phyloP scores from a whole-genome alignment of 2,113 vertebrate species.

The Noturus placidus region DNA sequence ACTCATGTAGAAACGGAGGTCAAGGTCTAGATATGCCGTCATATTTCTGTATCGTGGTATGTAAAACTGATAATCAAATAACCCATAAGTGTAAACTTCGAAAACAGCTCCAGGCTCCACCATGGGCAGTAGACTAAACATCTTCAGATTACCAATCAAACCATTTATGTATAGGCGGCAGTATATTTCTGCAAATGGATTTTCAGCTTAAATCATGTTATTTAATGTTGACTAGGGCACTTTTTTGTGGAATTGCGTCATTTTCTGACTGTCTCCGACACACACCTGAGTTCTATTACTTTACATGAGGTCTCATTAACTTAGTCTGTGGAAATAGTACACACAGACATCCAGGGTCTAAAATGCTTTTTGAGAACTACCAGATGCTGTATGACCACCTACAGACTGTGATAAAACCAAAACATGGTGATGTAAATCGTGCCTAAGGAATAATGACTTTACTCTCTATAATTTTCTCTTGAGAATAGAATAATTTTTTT shows the following conservation, averaged over 20 bases:
- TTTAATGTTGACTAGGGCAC: not conserved
- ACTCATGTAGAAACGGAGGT: not conserved
- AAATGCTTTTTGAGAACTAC: slow-evolving; percentile 44
- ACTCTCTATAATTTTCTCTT: not conserved
- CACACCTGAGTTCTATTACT: slow-evolving; percentile 49
- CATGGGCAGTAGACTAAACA: slow-evolving; percentile 23
- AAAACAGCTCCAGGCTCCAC: slow-evolving; percentile 4
- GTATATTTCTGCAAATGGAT: slow-evolving; percentile 21
- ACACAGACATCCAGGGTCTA: slow-evolving; percentile 30
- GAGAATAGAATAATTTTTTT: not conserved
- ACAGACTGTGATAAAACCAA: slow-evolving; percentile 13
- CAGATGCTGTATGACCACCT: slow-evolving; percentile 40
- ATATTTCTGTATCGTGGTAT: not conserved
- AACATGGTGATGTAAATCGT: not conserved
- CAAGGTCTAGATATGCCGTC: not conserved
- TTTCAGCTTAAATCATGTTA: slow-evolving; percentile 22
- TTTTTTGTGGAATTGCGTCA: slow-evolving; percentile 18
- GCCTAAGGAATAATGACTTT: not conserved
- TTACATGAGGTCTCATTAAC: slow-evolving; percentile 35
- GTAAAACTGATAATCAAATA: not conserved
- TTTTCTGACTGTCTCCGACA: slow-evolving; percentile 10
- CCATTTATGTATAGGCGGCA: not conserved
- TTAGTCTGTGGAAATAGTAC: slow-evolving; percentile 41
- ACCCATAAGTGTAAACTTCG: not conserved
- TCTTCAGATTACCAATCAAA: not conserved